A percentile compares a stretch with the other conserved stretches of the same genome.
Evolutionary conservation across 2,888 invertebrate species (phyloP).

Genomic region (Sicus ferrugineus): DNA sequence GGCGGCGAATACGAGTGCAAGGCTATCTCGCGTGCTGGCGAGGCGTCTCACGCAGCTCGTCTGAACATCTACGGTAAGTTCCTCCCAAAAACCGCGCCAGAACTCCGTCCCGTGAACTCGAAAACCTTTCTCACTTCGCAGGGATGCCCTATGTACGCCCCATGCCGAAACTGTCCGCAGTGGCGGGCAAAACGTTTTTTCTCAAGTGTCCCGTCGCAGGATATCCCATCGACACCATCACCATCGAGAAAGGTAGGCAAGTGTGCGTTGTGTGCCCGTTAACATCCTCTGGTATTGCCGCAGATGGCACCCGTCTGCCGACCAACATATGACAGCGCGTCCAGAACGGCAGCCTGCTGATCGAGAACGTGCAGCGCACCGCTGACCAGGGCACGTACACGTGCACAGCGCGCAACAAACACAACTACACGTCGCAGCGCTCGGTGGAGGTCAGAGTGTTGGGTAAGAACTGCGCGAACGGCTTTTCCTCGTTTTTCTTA

Average conservation of each 20-base stretch:
- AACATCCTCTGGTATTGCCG: background rate
- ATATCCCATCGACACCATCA: conserved; percentile 83
- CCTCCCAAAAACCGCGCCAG: too few species aligned
- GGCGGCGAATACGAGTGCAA: conserved; percentile 88
- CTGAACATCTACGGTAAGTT: conserved; percentile 82
- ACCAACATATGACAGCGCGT: conserved; percentile 87
- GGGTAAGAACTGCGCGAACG: conserved; percentile 65
- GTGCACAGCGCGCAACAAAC: conserved; percentile 85
- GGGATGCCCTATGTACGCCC: conserved; percentile 83
- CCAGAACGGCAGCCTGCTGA: conserved; percentile 82
- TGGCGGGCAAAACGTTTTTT: conserved; percentile 80
- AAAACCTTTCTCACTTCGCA: conserved; percentile 44
- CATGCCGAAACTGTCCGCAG: conserved; percentile 85
- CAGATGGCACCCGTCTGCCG: conserved; percentile 82
- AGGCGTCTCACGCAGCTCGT: conserved; percentile 80
- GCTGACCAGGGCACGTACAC: conserved; percentile 91
- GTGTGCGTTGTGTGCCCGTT: background rate
- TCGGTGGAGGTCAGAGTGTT: conserved; percentile 78
- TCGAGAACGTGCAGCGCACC: conserved; percentile 82
- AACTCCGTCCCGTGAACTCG: too few species aligned
- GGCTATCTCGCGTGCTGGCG: conserved; percentile 81
- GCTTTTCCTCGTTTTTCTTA: background rate
- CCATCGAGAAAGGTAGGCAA: conserved; percentile 84
- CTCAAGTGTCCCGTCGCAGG: conserved; percentile 92
- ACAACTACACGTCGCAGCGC: conserved; percentile 78